phyloP scores from a whole-genome alignment of 2,888 invertebrate species.

The Neoscelio sp. region DNA sequence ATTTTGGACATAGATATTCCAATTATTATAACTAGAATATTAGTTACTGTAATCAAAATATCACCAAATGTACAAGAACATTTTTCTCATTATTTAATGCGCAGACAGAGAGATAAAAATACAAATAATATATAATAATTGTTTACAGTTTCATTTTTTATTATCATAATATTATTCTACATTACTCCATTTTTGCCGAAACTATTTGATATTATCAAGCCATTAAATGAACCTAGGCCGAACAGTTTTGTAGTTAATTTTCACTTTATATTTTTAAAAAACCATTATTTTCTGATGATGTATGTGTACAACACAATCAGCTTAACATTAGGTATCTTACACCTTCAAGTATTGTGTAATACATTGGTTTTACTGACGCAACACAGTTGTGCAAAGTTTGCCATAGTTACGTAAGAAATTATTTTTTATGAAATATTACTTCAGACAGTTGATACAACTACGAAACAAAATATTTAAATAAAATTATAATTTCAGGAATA shows the following conservation, averaged over 20 bases:
- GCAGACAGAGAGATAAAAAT: no score
- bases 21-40: no score
- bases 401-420: slow-evolving; percentile 9
- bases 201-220: not conserved
- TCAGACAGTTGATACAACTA: no score
- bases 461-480: no score
- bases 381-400: slow-evolving; percentile 11
- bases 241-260: not conserved
- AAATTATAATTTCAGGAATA: no score
- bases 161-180: not conserved
- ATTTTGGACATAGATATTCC: no score
- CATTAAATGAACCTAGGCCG: not conserved
- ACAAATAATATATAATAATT: no score
- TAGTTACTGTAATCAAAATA: no score
- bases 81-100: no score
- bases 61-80: no score
- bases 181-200: not conserved
- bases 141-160: not conserved
- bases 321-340: not conserved
- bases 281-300: not conserved
- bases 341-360: slow-evolving; percentile 3
- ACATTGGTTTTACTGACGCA: not conserved
- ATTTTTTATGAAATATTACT: no score
- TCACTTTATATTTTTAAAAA: not conserved
- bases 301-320: not conserved